Evolutionary conservation across 2,113 vertebrate genomes (phyloP).

Genomic region (Solenodon paradoxus): DNA sequence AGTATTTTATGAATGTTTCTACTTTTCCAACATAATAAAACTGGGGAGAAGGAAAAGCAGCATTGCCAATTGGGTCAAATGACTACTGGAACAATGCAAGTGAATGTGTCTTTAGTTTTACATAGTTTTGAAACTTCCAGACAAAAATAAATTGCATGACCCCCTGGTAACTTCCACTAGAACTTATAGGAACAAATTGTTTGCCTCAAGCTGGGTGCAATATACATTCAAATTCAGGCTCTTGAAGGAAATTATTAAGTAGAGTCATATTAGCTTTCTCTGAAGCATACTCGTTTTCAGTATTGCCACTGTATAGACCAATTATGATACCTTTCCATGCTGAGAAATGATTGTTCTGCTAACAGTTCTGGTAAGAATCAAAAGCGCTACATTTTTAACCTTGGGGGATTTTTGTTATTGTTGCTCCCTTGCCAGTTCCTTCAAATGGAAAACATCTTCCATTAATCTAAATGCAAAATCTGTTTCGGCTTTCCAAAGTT

Average conservation of each 20-base stretch:
- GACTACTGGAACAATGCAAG: slow-evolving; percentile 77
- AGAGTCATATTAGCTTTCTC: slow-evolving; percentile 88
- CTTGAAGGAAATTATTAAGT: slow-evolving; percentile 90
- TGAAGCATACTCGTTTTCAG: slow-evolving; percentile 85
- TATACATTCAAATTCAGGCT: slow-evolving; percentile 87
- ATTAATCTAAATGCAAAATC: slow-evolving; percentile 92
- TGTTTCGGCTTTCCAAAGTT: slow-evolving; percentile 87
- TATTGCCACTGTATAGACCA: slow-evolving; percentile 87
- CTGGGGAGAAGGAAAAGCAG: slow-evolving; percentile 30
- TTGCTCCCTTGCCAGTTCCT: slow-evolving; percentile 84
- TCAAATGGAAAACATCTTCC: slow-evolving; percentile 88
- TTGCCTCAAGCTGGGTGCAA: slow-evolving; percentile 89
- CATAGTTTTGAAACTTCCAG: slow-evolving; percentile 81
- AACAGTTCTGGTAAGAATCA: slow-evolving; percentile 87
- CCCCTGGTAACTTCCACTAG: slow-evolving; percentile 84
- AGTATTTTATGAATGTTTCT: slow-evolving; percentile 59
- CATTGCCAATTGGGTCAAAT: slow-evolving; percentile 79
- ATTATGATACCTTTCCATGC: slow-evolving; percentile 88
- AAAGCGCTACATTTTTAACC: slow-evolving; percentile 88
- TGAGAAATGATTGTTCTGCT: slow-evolving; percentile 89
- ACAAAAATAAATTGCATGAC: slow-evolving; percentile 86
- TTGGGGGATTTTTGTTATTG: slow-evolving; percentile 87
- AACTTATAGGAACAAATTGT: slow-evolving; percentile 86
- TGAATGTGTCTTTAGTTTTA: slow-evolving; percentile 75
- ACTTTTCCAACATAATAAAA: not conserved